Conservation (phyloP, 2,797 vertebrate species). For the Enteromius thamalakanensis region DNA sequence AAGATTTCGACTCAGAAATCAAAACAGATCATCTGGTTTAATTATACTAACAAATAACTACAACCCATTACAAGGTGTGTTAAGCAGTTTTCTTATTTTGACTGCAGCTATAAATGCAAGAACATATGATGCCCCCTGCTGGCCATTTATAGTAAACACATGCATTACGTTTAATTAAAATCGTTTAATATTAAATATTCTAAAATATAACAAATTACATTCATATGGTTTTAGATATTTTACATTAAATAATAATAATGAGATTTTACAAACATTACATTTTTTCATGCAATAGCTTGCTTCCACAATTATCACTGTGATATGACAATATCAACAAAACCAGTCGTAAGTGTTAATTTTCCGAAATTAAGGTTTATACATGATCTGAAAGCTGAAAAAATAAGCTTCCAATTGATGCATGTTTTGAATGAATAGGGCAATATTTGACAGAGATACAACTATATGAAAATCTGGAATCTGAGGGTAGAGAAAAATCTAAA, state of each 20-base stretch:
- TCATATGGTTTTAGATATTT: background rate
- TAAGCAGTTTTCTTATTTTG: background rate
- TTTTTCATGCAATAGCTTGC: background rate
- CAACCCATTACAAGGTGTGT: background rate
- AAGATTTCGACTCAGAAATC: background rate
- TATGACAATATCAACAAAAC: background rate
- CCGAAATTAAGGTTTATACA: no score
- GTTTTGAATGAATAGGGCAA: no score
- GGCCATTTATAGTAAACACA: constrained; percentile 22
- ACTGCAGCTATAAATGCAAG: background rate
- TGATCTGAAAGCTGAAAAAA: no score
- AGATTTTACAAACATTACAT: background rate
- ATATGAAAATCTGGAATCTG: no score
- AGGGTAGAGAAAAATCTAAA: no score
- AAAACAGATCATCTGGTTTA: background rate
- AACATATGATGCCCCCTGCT: constrained; percentile 24
- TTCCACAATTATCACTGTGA: background rate
- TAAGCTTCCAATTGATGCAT: no score
- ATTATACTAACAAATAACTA: background rate
- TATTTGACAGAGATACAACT: no score
- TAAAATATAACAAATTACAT: background rate
- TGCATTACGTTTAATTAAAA: background rate
- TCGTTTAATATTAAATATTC: background rate
- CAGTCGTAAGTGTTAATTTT: no score
- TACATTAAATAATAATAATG: background rate